Evolutionary conservation across 2,797 vertebrate genomes (phyloP), one percentile per base, ranked within the genome.

Genomic region (Staurois parvus): DNA sequence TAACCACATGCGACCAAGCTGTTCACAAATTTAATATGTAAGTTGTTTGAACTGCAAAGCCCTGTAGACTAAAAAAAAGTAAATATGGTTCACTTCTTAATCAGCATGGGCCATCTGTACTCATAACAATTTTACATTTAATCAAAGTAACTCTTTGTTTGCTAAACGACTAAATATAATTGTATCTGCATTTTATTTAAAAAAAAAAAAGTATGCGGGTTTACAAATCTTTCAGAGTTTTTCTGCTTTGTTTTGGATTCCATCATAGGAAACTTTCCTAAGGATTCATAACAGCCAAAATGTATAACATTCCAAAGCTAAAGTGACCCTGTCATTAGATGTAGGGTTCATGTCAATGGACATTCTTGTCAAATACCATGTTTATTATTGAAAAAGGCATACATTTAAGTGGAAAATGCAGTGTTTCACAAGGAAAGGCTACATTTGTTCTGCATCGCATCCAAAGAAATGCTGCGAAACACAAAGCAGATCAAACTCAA

Each of bases 41-140:
- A 76, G 48, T 81, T 59, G 34, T 30, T 75, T 56, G 59, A 59
- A 72, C 62, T 76, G 26, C 52, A 81, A 85, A 85, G 69, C 76
- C 69, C 83, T 48, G 56, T 73, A 64, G 83, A 84, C 75, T 30
- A 74, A 72, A 78, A 84, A n/a, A 9, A 79, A 73, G 84, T 85
- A 81, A 81, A 85, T 42, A 69, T 69, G 64, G 77, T 40, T 81
- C 30, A 81, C 74, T 85, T 81, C 52, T 34, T 76, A 85, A 85
- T 85, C 78, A 85, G 78, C 70, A 28, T 32, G 21, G 62, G 72
- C 84, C 78, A 85, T 85, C 84, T 85, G 84, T 13, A 73, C 62
- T 56, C 21, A 69, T 67, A 24, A 37, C 34, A 85, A 30, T 79
- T 79, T 68, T 79, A 45, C 59, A 85, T 85, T 67, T 76, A 72